Evolutionary conservation across 2,888 invertebrate species (phyloP).

Genomic region (Napeogenes inachia): DNA sequence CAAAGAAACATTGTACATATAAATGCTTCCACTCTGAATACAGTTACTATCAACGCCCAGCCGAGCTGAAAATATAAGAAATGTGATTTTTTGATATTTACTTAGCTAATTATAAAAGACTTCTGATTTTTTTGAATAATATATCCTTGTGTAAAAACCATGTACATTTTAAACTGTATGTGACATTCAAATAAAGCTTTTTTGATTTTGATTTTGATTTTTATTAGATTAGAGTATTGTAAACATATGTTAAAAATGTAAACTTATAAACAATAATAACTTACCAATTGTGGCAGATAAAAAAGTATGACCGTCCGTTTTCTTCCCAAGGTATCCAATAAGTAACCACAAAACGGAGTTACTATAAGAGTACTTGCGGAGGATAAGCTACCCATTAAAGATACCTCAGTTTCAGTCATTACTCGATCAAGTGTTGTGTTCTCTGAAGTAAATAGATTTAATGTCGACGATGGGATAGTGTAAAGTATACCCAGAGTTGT

Average conservation of each 20-base stretch:
- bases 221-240: too few relatives aligned
- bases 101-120: too few relatives aligned
- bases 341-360: constrained; percentile 40
- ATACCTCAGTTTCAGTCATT: constrained; percentile 42
- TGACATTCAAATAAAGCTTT: too few relatives aligned
- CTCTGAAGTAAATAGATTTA: constrained; percentile 46
- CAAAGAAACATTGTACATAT: constrained; percentile 49
- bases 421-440: constrained; percentile 41
- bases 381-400: constrained; percentile 44
- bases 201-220: too few relatives aligned
- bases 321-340: constrained; percentile 45
- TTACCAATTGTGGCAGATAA: background rate
- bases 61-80: constrained; percentile 40
- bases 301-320: constrained; percentile 38
- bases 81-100: too few relatives aligned
- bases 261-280: background rate
- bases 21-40: constrained; percentile 46
- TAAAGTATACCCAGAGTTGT: constrained; percentile 48
- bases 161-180: too few relatives aligned
- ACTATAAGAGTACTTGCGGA: constrained; percentile 41
- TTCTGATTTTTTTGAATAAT: too few relatives aligned
- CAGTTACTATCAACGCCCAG: constrained; percentile 46
- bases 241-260: too few relatives aligned
- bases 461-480: constrained; percentile 57
- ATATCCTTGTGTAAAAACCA: too few relatives aligned